These are phyloP conservation scores for Pterois miles DNA, from an alignment of 2,797 vertebrate genomes.

Conservation along the genomic window DNA sequence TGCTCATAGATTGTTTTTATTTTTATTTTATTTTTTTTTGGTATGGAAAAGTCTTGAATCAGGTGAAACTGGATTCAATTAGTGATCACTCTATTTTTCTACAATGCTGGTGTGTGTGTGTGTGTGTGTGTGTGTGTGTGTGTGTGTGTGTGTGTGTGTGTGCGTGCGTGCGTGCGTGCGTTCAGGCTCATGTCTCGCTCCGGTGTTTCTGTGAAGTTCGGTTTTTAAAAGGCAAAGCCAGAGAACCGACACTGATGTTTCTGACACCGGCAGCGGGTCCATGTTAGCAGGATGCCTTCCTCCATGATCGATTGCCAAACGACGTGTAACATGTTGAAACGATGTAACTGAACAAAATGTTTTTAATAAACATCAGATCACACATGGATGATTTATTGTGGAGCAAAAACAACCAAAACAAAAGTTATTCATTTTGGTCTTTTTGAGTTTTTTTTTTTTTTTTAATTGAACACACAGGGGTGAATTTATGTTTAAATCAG, in stretches of 20 bases:
- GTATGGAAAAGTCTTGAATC: slow-evolving; percentile 64
- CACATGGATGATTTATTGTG: slow-evolving; percentile 29
- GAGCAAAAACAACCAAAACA: not conserved
- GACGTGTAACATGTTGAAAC: slow-evolving; percentile 62
- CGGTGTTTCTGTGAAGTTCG: slow-evolving; percentile 94
- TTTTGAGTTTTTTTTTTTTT: not conserved
- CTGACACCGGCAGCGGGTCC: slow-evolving; percentile 74
- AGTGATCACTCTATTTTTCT: slow-evolving; percentile 79
- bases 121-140: slow-evolving; percentile 19
- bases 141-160: slow-evolving; percentile 17
- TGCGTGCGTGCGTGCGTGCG: slow-evolving; percentile 18
- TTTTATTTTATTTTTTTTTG: slow-evolving; percentile 60
- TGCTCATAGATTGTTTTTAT: slow-evolving; percentile 50
- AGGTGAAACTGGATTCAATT: slow-evolving; percentile 55
- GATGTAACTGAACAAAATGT: slow-evolving; percentile 78
- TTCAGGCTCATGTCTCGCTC: slow-evolving; percentile 77
- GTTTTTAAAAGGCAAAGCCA: slow-evolving; percentile 96
- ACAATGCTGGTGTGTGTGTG: slow-evolving; percentile 45
- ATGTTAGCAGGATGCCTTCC: slow-evolving; percentile 66
- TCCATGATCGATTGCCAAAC: slow-evolving; percentile 70
- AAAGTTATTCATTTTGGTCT: not conserved
- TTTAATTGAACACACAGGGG: not conserved
- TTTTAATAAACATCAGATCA: slow-evolving; percentile 80
- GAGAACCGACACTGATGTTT: slow-evolving; percentile 94
- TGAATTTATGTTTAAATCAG: not conserved